Conservation (phyloP, 2,888 invertebrate genomes). For the Drosophila kuntzei region DNA sequence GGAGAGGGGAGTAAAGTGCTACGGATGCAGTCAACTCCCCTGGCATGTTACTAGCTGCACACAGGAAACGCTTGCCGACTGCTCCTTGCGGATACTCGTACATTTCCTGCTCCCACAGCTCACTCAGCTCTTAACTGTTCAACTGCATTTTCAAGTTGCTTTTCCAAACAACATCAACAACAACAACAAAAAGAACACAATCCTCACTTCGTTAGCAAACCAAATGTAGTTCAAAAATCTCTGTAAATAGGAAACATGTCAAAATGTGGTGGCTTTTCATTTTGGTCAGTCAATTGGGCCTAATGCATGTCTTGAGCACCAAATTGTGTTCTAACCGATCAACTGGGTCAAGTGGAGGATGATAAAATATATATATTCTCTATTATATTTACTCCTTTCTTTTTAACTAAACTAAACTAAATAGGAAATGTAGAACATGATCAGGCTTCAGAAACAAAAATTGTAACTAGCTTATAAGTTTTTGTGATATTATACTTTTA, state of each 20-base stretch:
- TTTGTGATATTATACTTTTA: too few relatives aligned
- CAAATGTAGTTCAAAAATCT: slow-evolving; percentile 30
- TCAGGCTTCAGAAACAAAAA: too few relatives aligned
- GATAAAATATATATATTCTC: background rate
- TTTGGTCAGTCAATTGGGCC: slow-evolving; percentile 28
- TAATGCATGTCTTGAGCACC: slow-evolving; percentile 15
- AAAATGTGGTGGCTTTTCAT: slow-evolving; percentile 19
- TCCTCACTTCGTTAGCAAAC: slow-evolving; percentile 46
- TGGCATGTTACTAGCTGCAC: slow-evolving; percentile 1
- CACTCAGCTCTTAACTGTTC: slow-evolving; percentile 42
- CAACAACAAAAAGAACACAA: slow-evolving; percentile 36
- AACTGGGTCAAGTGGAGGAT: slow-evolving; percentile 3
- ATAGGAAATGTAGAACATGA: too few relatives aligned
- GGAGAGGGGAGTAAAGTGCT: background rate
- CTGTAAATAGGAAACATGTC: slow-evolving; percentile 23
- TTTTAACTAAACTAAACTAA: too few relatives aligned
- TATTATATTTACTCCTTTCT: too few relatives aligned
- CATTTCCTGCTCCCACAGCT: slow-evolving; percentile 64
- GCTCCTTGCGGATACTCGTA: slow-evolving; percentile 64
- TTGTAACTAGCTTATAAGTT: too few relatives aligned
- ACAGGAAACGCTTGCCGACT: slow-evolving; percentile 57
- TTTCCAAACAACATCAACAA: slow-evolving; percentile 23
- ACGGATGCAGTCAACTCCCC: slow-evolving; percentile 40
- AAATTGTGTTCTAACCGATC: slow-evolving; percentile 15
- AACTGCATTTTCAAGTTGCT: slow-evolving; percentile 67